Conservation (phyloP, 2,888 invertebrate species). For the Abrostola triplasia region DNA sequence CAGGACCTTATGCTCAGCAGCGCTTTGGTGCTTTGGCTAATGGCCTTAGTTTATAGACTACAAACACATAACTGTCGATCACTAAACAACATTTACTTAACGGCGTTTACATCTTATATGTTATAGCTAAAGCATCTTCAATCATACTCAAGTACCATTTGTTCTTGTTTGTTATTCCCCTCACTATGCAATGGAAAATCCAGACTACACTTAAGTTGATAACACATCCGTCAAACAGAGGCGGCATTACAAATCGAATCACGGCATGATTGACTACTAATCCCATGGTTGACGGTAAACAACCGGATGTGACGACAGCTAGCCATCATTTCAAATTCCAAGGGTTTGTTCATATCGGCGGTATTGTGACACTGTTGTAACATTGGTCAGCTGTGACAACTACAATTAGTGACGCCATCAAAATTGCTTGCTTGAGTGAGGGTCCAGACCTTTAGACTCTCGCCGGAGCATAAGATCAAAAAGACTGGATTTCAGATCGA, state of each 20-base stretch:
- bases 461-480: too few species aligned
- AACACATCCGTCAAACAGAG: constrained; percentile 28
- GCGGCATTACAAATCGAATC: constrained; percentile 45
- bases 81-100: constrained; percentile 19
- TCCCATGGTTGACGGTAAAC: constrained; percentile 42
- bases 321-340: constrained; percentile 67
- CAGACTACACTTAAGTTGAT: constrained; percentile 10
- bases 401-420: too few species aligned
- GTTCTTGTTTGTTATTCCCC: constrained; percentile 31
- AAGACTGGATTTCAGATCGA: too few species aligned
- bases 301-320: constrained; percentile 70
- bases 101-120: constrained; percentile 32
- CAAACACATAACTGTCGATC: constrained; percentile 25
- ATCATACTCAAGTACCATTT: constrained; percentile 21
- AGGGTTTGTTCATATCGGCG: constrained; percentile 42
- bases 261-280: constrained; percentile 37
- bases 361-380: neutral
- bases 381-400: too few species aligned
- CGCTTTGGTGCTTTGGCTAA: neutral
- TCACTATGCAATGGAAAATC: constrained; percentile 24
- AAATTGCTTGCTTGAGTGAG: too few species aligned
- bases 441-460: too few species aligned
- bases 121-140: constrained; percentile 19
- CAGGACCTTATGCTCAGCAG: too few species aligned
- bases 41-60: neutral